These are phyloP conservation scores for Caerostris darwini DNA, from an alignment of 1,140 invertebrate species.

Conservation along the genomic window DNA sequence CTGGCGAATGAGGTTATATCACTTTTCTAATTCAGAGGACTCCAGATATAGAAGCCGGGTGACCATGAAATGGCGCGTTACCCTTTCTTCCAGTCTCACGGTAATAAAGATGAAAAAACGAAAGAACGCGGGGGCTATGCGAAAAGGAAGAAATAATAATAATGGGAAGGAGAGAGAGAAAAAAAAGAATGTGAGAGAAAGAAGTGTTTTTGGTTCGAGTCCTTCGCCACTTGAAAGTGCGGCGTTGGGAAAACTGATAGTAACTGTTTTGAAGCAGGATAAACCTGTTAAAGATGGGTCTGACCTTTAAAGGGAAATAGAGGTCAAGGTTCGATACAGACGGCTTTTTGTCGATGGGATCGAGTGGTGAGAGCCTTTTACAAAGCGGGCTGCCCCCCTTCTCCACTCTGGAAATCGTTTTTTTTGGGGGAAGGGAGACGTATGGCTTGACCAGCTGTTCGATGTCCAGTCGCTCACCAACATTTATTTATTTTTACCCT, in stretches of 20 bases:
- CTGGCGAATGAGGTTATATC: conserved; percentile 16
- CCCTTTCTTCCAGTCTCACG: conserved; percentile 21
- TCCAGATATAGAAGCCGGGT: conserved; percentile 3
- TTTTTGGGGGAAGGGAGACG: not conserved
- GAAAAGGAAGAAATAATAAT: not conserved
- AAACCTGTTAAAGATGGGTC: conserved; percentile 68
- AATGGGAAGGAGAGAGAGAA: too few species aligned
- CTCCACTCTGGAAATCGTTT: not conserved
- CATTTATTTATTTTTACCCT: not conserved
- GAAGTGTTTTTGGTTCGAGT: conserved; percentile 47
- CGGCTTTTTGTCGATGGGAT: conserved; percentile 8
- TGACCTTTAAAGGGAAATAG: conserved; percentile 65
- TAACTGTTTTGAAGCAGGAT: conserved; percentile 69
- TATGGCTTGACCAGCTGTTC: not conserved
- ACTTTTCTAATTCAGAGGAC: not conserved
- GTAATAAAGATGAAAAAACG: not conserved
- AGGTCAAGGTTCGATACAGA: conserved; percentile 67
- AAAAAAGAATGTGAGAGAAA: not conserved
- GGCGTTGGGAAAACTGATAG: conserved; percentile 66
- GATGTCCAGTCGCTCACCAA: not conserved
- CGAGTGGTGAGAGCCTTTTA: not conserved
- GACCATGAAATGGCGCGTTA: conserved; percentile 60
- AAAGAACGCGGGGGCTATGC: conserved; percentile 19
- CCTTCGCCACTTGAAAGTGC: conserved; percentile 17
- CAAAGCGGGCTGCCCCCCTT: not conserved